A percentile compares a stretch with the other conserved stretches of the same genome.
Conservation (phyloP, 2,797 vertebrate genomes). For the Naso thynnoides region DNA sequence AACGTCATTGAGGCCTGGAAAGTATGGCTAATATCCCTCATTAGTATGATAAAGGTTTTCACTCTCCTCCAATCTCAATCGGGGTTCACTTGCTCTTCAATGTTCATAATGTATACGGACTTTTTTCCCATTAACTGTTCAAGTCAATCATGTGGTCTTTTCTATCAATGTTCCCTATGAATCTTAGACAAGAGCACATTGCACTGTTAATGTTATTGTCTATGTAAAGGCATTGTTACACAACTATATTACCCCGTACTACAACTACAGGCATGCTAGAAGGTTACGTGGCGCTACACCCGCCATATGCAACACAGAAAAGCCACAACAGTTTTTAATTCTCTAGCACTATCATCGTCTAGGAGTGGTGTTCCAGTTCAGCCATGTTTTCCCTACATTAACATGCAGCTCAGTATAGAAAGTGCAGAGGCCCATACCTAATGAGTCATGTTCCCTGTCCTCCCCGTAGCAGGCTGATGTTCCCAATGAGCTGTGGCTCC, state of each 20-base stretch:
- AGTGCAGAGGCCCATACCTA: slow-evolving; percentile 76
- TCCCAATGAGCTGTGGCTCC: slow-evolving; percentile 76
- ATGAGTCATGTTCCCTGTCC: slow-evolving; percentile 80
- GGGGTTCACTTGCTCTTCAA: slow-evolving; percentile 57
- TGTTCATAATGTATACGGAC: slow-evolving; percentile 56
- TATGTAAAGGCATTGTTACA: not conserved
- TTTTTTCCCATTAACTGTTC: slow-evolving; percentile 53
- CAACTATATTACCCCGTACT: not conserved
- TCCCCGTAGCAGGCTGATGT: slow-evolving; percentile 64
- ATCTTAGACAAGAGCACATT: slow-evolving; percentile 33
- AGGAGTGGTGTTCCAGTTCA: slow-evolving; percentile 50
- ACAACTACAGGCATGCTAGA: slow-evolving; percentile 6
- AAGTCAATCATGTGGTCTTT: slow-evolving; percentile 43
- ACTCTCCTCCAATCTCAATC: slow-evolving; percentile 70
- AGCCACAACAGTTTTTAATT: slow-evolving; percentile 20
- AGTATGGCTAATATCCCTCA: slow-evolving; percentile 80
- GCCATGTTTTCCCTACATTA: slow-evolving; percentile 68
- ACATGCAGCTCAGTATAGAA: slow-evolving; percentile 71
- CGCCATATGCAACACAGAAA: slow-evolving; percentile 21
- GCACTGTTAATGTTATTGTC: not conserved
- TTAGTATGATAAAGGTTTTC: slow-evolving; percentile 81
- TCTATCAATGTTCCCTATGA: slow-evolving; percentile 34
- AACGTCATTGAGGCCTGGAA: slow-evolving; percentile 71
- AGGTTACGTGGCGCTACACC: slow-evolving; percentile 6
- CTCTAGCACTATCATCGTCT: slow-evolving; percentile 21